Percentiles rank a stretch among this genome's conserved stretches.
phyloP scores from a whole-genome alignment of 2,888 invertebrate species.

The Thymelicus lineola region DNA sequence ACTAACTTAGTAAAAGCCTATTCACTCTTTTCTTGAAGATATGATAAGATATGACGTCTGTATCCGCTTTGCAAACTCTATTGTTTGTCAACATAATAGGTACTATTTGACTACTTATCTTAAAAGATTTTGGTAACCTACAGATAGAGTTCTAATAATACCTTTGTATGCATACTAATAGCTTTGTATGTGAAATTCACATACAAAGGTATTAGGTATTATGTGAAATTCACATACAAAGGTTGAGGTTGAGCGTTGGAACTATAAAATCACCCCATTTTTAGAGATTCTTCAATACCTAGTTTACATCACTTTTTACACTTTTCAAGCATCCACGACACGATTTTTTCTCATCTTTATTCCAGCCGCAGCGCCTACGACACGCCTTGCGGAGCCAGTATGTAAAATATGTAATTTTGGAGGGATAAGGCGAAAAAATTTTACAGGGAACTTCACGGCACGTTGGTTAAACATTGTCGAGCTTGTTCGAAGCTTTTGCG shows the following conservation, averaged over 20 bases:
- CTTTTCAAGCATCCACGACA: slow-evolving; percentile 27
- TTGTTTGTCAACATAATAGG: too few species aligned
- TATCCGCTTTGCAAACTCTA: too few species aligned
- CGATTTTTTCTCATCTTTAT: slow-evolving; percentile 33
- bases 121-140: too few species aligned
- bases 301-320: slow-evolving; percentile 18
- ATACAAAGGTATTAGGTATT: too few species aligned
- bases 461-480: slow-evolving; percentile 31
- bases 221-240: too few species aligned
- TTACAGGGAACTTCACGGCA: slow-evolving; percentile 28
- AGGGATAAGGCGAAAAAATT: slow-evolving; percentile 37
- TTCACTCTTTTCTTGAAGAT: too few species aligned
- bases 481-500: slow-evolving; percentile 28
- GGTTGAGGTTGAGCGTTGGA: not conserved
- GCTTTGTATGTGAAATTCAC: too few species aligned
- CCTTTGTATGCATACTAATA: too few species aligned
- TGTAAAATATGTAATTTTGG: slow-evolving; percentile 37
- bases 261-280: not conserved
- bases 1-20: too few species aligned
- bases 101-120: too few species aligned
- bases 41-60: too few species aligned
- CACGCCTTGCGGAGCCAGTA: slow-evolving; percentile 20
- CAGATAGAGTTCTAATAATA: too few species aligned
- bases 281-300: slow-evolving; percentile 1
- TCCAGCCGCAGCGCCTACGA: slow-evolving; percentile 19